Percentiles rank a stretch among this genome's conserved stretches.
These are phyloP conservation scores for Anoncus sp. DNA, from an alignment of 2,888 invertebrate species.

Conservation along the genomic window DNA sequence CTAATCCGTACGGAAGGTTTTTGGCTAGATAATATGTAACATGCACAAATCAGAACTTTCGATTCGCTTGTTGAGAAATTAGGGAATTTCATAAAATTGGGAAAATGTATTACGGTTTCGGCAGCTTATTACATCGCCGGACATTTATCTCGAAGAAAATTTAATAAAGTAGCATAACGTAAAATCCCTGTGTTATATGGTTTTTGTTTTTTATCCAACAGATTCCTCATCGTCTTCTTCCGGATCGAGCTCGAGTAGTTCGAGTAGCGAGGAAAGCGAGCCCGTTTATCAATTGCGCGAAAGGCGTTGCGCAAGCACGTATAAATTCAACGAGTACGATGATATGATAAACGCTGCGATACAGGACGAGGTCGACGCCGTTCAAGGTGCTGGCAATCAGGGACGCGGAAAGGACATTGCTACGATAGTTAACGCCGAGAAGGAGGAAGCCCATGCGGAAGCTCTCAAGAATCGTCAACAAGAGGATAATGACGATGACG, in stretches of 20 bases:
- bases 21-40: no score
- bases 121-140: no score
- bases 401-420: slow-evolving; percentile 96
- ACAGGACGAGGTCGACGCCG: slow-evolving; percentile 90
- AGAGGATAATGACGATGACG: slow-evolving; percentile 83
- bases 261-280: slow-evolving; percentile 86
- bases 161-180: neutral
- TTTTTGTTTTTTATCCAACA: slow-evolving; percentile 18
- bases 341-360: slow-evolving; percentile 97
- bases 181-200: neutral
- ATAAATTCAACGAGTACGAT: slow-evolving; percentile 96
- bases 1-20: no score
- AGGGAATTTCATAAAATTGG: no score
- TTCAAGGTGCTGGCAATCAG: slow-evolving; percentile 91
- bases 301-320: slow-evolving; percentile 91
- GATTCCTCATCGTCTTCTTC: slow-evolving; percentile 74
- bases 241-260: slow-evolving; percentile 77
- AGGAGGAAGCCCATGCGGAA: slow-evolving; percentile 85
- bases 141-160: no score
- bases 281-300: slow-evolving; percentile 94
- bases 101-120: no score
- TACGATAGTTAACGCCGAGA: slow-evolving; percentile 92
- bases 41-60: no score
- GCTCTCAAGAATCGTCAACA: slow-evolving; percentile 77
- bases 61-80: no score